These are phyloP conservation scores for Tetranychus urticae DNA, from an alignment of 1,140 invertebrate species.

Conservation along the genomic window DNA sequence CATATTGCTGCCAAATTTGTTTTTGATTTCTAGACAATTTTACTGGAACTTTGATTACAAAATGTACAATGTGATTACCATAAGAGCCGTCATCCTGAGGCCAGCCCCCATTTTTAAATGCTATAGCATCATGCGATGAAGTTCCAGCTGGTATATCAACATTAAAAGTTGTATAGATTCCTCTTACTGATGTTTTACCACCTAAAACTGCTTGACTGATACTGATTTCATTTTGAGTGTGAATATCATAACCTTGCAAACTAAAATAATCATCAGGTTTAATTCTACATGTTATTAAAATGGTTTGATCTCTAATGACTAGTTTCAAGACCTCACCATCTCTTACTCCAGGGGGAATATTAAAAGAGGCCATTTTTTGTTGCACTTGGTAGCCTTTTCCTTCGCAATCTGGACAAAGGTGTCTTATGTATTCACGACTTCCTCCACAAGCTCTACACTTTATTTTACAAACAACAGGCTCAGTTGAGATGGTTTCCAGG, in stretches of 20 bases:
- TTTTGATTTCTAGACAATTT: too few relatives aligned
- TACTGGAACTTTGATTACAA: slow-evolving; percentile 52
- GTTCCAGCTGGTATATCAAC: slow-evolving; percentile 68
- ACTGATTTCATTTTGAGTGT: slow-evolving; percentile 61
- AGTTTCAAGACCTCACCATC: slow-evolving; percentile 86
- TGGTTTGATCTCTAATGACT: slow-evolving; percentile 51
- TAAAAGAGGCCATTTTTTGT: slow-evolving; percentile 63
- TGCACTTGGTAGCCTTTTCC: slow-evolving; percentile 78
- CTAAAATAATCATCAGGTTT: slow-evolving; percentile 68
- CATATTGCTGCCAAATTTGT: not conserved
- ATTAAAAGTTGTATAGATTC: slow-evolving; percentile 59
- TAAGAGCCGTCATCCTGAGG: slow-evolving; percentile 68
- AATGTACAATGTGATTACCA: slow-evolving; percentile 88
- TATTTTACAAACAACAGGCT: slow-evolving; percentile 67
- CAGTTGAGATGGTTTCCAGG: slow-evolving; percentile 33
- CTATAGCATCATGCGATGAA: slow-evolving; percentile 62
- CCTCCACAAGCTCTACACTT: slow-evolving; percentile 84
- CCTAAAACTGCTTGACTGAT: slow-evolving; percentile 77
- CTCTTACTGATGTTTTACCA: slow-evolving; percentile 31
- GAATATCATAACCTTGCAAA: slow-evolving; percentile 56
- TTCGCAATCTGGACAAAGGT: slow-evolving; percentile 71
- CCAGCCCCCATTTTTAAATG: slow-evolving; percentile 67
- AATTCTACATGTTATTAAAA: slow-evolving; percentile 76
- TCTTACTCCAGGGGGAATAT: slow-evolving; percentile 88
- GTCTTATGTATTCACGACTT: slow-evolving; percentile 54